These are phyloP conservation scores for Strix aluco DNA, from an alignment of 2,113 vertebrate genomes.

Conservation along the genomic window DNA sequence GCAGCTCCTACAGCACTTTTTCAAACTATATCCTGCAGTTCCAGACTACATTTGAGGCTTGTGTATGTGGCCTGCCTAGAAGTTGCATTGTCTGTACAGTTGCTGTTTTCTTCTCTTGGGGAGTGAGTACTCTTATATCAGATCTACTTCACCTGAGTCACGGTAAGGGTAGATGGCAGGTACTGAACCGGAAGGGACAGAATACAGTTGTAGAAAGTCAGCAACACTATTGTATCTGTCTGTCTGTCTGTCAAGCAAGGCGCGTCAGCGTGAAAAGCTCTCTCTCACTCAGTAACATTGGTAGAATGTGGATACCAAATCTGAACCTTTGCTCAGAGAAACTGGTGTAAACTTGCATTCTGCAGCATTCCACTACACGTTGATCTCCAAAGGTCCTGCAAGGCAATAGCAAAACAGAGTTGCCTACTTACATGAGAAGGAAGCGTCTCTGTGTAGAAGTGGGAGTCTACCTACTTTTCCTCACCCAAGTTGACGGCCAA, in stretches of 20 bases:
- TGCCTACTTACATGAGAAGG: neutral
- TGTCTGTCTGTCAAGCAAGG: neutral
- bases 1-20: neutral
- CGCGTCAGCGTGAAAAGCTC: neutral
- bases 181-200: neutral
- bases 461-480: no score
- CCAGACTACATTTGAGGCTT: neutral
- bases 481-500: neutral
- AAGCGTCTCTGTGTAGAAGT: neutral
- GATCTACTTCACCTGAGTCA: neutral
- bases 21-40: no score
- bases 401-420: neutral
- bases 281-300: no score
- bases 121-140: neutral
- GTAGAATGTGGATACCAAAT: no score
- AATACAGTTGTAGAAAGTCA: neutral
- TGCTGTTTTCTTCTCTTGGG: no score
- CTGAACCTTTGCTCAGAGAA: neutral
- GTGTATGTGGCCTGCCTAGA: neutral
- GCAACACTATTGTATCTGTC: neutral
- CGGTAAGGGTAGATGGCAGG: neutral
- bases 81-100: neutral
- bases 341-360: neutral
- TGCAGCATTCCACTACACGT: neutral
- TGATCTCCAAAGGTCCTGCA: neutral